phyloP scores from a whole-genome alignment of 2,113 vertebrate genomes.

The Centrocercus urophasianus region DNA sequence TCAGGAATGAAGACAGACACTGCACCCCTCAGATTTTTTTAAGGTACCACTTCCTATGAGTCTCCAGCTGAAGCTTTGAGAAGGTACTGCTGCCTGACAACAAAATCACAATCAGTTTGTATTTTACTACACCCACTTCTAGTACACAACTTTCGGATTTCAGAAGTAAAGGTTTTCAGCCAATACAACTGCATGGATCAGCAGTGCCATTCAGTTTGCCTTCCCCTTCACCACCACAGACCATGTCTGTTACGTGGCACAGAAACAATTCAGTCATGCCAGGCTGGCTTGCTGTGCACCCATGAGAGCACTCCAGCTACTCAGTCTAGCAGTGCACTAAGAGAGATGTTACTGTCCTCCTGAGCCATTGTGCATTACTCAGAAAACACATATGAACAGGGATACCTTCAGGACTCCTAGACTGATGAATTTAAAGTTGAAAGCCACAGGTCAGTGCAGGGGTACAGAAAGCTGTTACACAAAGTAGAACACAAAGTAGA shows the following conservation, averaged over 20 bases:
- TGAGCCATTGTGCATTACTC: background rate
- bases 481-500: background rate
- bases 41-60: background rate
- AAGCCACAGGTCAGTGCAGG: background rate
- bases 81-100: background rate
- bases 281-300: background rate
- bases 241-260: background rate
- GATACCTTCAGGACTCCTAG: background rate
- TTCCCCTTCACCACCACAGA: background rate
- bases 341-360: background rate
- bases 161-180: background rate
- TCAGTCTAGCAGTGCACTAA: background rate
- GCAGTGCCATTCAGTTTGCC: background rate
- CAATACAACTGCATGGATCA: background rate
- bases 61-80: background rate
- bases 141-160: background rate
- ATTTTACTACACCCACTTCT: background rate
- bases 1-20: background rate
- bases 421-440: background rate
- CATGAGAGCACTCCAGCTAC: background rate
- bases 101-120: background rate
- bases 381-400: background rate
- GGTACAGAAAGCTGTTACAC: background rate
- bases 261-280: background rate
- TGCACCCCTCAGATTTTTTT: background rate